Percentiles rank a stretch among this genome's conserved stretches.
Conservation (phyloP, 2,797 vertebrate genomes). For the Clarias pachynema region DNA sequence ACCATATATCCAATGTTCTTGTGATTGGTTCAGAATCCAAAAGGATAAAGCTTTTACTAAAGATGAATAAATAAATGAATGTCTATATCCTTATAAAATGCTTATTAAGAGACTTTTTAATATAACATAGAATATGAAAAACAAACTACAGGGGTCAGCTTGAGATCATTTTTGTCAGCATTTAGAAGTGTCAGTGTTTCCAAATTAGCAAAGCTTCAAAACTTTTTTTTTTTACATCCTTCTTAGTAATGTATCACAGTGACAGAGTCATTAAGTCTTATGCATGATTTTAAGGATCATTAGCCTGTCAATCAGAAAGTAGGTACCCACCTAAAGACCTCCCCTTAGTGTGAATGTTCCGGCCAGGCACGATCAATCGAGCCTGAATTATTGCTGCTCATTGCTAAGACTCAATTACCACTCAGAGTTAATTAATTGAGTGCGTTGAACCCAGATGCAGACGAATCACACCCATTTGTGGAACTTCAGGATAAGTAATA, state of each 20-base stretch:
- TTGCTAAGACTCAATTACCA: conserved; percentile 57
- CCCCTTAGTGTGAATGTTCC: conserved; percentile 44
- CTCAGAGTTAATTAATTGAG: conserved; percentile 63
- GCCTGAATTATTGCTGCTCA: conserved; percentile 56
- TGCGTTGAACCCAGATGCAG: conserved; percentile 68
- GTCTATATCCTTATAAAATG: neutral
- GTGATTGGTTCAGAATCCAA: neutral
- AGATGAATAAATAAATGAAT: neutral
- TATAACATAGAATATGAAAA: neutral
- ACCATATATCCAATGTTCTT: neutral
- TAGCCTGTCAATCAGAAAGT: conserved; percentile 58
- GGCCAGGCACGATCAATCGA: conserved; percentile 59
- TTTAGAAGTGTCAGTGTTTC: conserved; percentile 31
- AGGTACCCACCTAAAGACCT: conserved; percentile 48
- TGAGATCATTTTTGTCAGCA: neutral
- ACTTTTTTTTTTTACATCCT: conserved; percentile 33
- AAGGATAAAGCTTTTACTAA: neutral
- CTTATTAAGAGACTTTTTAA: neutral
- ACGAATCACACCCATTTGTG: conserved; percentile 68
- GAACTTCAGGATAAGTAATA: conserved; percentile 62
- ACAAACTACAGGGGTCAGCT: neutral
- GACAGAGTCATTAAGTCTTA: conserved; percentile 55
- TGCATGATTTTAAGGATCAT: conserved; percentile 60
- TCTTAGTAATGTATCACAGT: conserved; percentile 53
- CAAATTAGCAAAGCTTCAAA: conserved; percentile 43